Evolutionary conservation across 2,797 vertebrate species (phyloP), one percentile per base, ranked within the genome.

Genomic region (Paguma larvata): DNA sequence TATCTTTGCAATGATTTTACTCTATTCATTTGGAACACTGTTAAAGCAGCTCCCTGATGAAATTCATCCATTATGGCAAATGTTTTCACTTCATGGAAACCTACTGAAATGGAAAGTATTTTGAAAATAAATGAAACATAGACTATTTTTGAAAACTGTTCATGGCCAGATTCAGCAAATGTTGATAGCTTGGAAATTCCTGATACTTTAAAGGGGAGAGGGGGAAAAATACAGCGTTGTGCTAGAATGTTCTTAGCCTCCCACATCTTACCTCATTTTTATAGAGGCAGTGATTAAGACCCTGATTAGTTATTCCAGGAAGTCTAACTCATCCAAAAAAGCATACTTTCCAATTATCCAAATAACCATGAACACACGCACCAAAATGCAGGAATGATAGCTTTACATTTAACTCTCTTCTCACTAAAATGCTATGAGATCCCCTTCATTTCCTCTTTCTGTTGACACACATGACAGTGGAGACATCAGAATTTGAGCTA

Each of bases 51-150:
- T 97, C 13, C 32, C 34, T 91, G 77, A 94, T 92, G 56, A 96
- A 95, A 89, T 89, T 77, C 65, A 59, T 93, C 90, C 84, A 94
- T 97, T 96, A 88, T 96, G 88, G 82, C 79, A 93, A 96, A 88
- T 96, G 88, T 94, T 94, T 97, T 95, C 53, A 94, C 79, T 94
- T 96, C 72, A 94, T 79, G n/a, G 53, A 95, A 95, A 87, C 72
- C 65, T 92, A 95, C 38, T 96, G 90, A 94, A 93, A 90, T 95
- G 48, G 73, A 94, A 96, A 96, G 67, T 62, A 87, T 91, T 92
- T 93, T 96, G 85, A 93, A 97, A 94, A 92, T 94, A 97, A 97
- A 94, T 94, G 84, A 97, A 95, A 95, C 73, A 86, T 75, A 84
- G 51, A 38, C 32, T 96, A 72, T 89, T 93, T 97, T 94, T 96